These are phyloP conservation scores for Apamea crenata DNA, from an alignment of 2,888 invertebrate species.

Conservation along the genomic window DNA sequence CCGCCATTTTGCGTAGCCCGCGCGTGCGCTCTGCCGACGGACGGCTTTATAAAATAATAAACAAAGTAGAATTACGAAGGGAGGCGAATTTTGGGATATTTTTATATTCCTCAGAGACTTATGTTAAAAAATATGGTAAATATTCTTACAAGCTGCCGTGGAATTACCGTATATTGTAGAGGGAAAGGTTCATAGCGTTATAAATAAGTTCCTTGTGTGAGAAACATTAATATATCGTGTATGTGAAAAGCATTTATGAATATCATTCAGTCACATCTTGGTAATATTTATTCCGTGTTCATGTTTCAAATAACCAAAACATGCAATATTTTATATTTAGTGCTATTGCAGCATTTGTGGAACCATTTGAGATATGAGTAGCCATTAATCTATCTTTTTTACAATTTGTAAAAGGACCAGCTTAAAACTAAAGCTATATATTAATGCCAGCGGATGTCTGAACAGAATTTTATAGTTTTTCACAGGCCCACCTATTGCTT, in stretches of 20 bases:
- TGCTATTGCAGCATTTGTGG: not conserved
- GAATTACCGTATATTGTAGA: constrained; percentile 26
- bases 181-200: constrained; percentile 20
- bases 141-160: constrained; percentile 31
- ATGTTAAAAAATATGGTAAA: constrained; percentile 48
- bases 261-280: constrained; percentile 18
- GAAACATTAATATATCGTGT: constrained; percentile 37
- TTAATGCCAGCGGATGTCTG: not conserved
- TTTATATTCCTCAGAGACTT: constrained; percentile 56
- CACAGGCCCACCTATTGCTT: too few relatives aligned
- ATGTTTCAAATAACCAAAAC: constrained; percentile 32
- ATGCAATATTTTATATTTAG: constrained; percentile 20
- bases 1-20: constrained; percentile 81
- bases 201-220: constrained; percentile 40
- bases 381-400: not conserved
- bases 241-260: constrained; percentile 47
- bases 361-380: constrained; percentile 3
- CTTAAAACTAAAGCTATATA: not conserved
- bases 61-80: constrained; percentile 68
- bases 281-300: constrained; percentile 40
- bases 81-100: constrained; percentile 63
- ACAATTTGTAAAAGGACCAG: not conserved
- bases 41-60: constrained; percentile 72
- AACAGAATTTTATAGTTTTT: not conserved
- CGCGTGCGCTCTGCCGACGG: constrained; percentile 77